Evolutionary conservation across 2,797 vertebrate genomes (phyloP).

Genomic region (Pangasius larnaudii): DNA sequence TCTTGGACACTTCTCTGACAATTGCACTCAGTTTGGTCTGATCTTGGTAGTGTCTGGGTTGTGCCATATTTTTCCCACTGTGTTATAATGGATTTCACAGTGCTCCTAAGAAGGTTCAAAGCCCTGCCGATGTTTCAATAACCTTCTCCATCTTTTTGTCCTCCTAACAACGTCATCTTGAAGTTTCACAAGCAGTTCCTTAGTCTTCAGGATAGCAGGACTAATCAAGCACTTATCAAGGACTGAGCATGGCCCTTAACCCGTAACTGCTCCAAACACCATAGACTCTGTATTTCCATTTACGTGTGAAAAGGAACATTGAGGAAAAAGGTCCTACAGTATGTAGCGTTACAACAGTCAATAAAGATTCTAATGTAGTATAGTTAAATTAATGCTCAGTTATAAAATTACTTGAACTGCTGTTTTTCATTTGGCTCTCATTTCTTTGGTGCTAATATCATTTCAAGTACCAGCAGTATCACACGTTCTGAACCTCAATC

Average conservation of each 20-base stretch:
- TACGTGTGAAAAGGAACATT: background rate
- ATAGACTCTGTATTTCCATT: background rate
- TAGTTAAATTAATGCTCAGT: background rate
- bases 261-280: background rate
- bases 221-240: background rate
- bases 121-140: background rate
- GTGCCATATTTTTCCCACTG: background rate
- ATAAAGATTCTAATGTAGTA: background rate
- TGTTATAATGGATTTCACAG: background rate
- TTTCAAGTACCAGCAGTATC: conserved; percentile 1
- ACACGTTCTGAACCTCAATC: background rate
- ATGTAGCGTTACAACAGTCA: background rate
- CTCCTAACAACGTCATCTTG: background rate
- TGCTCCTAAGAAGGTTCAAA: background rate
- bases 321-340: background rate
- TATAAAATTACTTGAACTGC: background rate
- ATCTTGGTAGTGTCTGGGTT: background rate
- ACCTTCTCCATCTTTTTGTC: background rate
- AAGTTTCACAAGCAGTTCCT: background rate
- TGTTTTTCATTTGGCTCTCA: background rate
- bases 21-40: background rate
- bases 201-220: background rate
- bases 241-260: background rate
- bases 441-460: background rate
- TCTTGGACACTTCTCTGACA: background rate